Conservation (phyloP, 2,888 invertebrate genomes). For the Caenorhabditis macrosperma region DNA sequence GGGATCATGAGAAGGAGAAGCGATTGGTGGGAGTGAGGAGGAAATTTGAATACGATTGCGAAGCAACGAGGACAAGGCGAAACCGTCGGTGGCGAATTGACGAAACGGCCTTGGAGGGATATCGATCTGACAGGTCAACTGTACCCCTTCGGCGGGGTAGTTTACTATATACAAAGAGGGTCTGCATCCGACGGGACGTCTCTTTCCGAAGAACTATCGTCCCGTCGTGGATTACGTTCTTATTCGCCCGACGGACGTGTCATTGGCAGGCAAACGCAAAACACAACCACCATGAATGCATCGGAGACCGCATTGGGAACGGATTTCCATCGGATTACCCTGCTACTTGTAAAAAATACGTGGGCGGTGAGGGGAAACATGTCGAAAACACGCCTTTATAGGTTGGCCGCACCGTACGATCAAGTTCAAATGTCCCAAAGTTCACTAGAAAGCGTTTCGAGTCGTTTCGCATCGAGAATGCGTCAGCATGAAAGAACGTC, state of each 20-base stretch:
- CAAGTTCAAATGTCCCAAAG: constrained; percentile 6
- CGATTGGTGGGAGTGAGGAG: constrained; percentile 16
- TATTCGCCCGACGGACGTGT: constrained; percentile 2
- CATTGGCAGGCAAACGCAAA: constrained; percentile 9
- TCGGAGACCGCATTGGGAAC: constrained; percentile 13
- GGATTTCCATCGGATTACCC: constrained; percentile 27
- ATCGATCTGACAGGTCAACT: constrained; percentile 56
- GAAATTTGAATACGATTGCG: constrained; percentile 55
- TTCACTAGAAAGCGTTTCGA: no score
- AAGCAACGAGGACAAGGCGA: constrained; percentile 48
- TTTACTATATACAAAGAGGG: constrained; percentile 36
- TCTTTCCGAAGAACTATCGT: constrained; percentile 21
- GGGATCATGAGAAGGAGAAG: constrained; percentile 19
- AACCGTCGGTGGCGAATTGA: constrained; percentile 47
- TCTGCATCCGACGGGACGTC: constrained; percentile 15
- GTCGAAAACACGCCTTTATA: not conserved
- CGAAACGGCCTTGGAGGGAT: constrained; percentile 59
- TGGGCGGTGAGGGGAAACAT: constrained; percentile 17
- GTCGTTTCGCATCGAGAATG: no score
- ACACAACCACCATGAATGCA: constrained; percentile 4
- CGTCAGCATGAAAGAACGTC: not conserved
- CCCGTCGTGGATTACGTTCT: constrained; percentile 20
- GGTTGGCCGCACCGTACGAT: constrained; percentile 6
- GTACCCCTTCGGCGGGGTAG: constrained; percentile 23
- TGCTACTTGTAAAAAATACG: not conserved